Evolutionary conservation across 64 coral and sea anemone genomes (phyloP).

Genomic region (Stichodactyla mertensii): DNA sequence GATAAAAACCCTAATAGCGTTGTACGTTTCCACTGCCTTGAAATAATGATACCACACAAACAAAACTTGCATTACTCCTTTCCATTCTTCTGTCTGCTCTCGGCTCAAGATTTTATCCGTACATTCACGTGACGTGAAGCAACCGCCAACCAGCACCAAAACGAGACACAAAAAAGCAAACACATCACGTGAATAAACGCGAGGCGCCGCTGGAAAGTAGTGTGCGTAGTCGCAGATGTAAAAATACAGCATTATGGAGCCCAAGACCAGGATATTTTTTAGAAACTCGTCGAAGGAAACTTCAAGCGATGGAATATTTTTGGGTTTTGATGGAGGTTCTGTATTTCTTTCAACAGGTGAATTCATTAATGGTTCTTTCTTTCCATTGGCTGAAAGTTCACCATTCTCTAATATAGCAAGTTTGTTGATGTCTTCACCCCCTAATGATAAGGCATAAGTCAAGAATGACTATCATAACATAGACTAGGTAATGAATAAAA

Average conservation of each 20-base stretch:
- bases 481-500: no score
- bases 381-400: neutral
- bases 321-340: neutral
- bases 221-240: conserved; percentile 74
- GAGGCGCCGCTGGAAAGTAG: conserved; percentile 64
- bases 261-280: conserved; percentile 41
- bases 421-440: neutral
- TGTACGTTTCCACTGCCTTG: conserved; percentile 75
- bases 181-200: conserved; percentile 78
- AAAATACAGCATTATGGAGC: conserved; percentile 64
- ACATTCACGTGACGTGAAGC: conserved; percentile 41
- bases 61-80: conserved; percentile 87
- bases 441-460: neutral
- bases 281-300: conserved; percentile 56
- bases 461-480: neutral
- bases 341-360: neutral
- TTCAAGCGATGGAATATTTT: neutral
- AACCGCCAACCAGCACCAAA: conserved; percentile 44
- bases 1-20: conserved; percentile 80
- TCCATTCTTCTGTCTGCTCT: conserved; percentile 91
- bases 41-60: conserved; percentile 97
- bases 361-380: neutral
- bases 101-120: conserved; percentile 60
- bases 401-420: neutral
- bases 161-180: conserved; percentile 71